These are phyloP conservation scores for Linepithema humile DNA, from an alignment of 1,140 invertebrate genomes.

Conservation along the genomic window DNA sequence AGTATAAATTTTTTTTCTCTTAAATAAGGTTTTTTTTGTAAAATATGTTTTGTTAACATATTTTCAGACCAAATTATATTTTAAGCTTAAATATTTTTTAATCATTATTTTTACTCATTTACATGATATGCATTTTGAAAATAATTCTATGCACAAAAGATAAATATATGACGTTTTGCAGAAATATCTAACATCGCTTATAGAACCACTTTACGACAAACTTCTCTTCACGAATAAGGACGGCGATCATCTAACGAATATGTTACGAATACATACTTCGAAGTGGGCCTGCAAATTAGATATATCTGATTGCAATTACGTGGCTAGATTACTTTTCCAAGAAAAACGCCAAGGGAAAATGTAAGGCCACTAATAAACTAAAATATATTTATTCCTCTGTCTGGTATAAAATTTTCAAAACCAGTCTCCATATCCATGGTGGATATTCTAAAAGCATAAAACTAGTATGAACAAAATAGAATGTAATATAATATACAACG, in stretches of 20 bases:
- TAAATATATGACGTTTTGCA: constrained; percentile 64
- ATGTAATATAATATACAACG: constrained; percentile 67
- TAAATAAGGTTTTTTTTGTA: constrained; percentile 5
- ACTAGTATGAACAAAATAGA: constrained; percentile 1
- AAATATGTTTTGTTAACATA: not conserved
- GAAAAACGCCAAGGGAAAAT: not conserved
- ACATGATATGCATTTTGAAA: not conserved
- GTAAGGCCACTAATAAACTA: constrained; percentile 8
- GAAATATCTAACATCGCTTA: constrained; percentile 86
- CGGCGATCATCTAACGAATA: constrained; percentile 4
- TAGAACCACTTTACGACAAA: constrained; percentile 85
- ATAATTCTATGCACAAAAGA: not conserved
- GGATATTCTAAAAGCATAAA: not conserved
- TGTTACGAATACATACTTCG: constrained; percentile 44
- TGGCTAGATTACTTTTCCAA: not conserved
- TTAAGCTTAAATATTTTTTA: not conserved
- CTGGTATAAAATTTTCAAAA: not conserved
- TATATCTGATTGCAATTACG: constrained; percentile 81
- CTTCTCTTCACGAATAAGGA: constrained; percentile 75
- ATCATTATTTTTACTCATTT: not conserved
- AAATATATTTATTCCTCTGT: not conserved
- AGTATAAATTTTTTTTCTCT: constrained; percentile 18
- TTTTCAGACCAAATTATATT: not conserved
- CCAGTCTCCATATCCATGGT: not conserved
- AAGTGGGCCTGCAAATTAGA: constrained; percentile 85